These are phyloP conservation scores for Genyomyrus donnyi DNA, from an alignment of 2,113 vertebrate genomes.

Conservation along the genomic window DNA sequence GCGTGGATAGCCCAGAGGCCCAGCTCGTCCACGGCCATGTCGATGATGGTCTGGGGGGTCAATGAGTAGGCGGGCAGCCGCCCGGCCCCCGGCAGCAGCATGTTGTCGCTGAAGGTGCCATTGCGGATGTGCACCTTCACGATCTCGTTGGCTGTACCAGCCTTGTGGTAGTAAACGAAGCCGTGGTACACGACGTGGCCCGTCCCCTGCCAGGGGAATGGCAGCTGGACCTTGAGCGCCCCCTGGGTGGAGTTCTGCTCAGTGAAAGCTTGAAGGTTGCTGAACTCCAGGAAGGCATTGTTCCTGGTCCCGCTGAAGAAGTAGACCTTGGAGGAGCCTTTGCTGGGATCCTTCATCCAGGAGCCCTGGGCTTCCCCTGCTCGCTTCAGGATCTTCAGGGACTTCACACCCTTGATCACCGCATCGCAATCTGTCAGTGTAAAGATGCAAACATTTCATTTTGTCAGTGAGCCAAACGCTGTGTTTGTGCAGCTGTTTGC, in stretches of 20 bases:
- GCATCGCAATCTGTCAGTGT: constrained; percentile 69
- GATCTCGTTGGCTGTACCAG: constrained; percentile 75
- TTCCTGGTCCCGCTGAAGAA: constrained; percentile 73
- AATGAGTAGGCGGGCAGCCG: constrained; percentile 71
- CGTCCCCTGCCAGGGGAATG: constrained; percentile 78
- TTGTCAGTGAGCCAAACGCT: background rate
- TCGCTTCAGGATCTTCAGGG: constrained; percentile 84
- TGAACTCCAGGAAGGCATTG: constrained; percentile 67
- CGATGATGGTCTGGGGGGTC: constrained; percentile 72
- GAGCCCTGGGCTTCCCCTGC: constrained; percentile 62
- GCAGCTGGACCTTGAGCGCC: constrained; percentile 57
- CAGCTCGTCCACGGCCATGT: constrained; percentile 81
- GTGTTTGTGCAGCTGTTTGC: background rate
- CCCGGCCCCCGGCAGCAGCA: constrained; percentile 73
- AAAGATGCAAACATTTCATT: constrained; percentile 26
- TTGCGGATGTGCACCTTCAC: constrained; percentile 77
- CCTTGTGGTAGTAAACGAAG: constrained; percentile 80
- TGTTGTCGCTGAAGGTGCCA: constrained; percentile 59
- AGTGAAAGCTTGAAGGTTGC: constrained; percentile 67
- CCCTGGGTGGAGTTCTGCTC: constrained; percentile 50
- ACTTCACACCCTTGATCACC: constrained; percentile 70
- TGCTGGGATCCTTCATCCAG: constrained; percentile 81
- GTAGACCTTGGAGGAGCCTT: constrained; percentile 73
- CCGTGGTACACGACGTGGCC: constrained; percentile 73
- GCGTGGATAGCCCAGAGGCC: constrained; percentile 87